Base-by-base conservation (phyloP, 2,888 invertebrate species). In the Brenthis hecate region DNA sequence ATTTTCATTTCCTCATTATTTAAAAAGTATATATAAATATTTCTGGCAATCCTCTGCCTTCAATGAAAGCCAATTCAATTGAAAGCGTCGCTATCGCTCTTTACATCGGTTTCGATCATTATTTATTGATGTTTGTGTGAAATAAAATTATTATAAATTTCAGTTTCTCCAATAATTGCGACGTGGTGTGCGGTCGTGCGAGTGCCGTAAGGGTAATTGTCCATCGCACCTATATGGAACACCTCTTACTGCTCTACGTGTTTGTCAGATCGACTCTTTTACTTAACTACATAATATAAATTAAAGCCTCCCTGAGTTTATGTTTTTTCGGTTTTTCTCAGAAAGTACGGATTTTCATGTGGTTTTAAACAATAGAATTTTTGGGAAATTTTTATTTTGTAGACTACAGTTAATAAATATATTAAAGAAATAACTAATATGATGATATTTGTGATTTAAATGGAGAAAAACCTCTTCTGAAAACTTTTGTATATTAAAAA, bases 81-180 rank as follows among this genome's bases (percentile, higher is more conserved):
- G 70, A 72, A 65, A 68, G 43, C 68, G 60, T 60, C 66, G 68
- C 68, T 72, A 69, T 69, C 72, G 65, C 64, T 64, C 68, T 70
- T 68, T 60, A 70, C 68, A 69, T 69, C 69, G 60, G 70, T 66
- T 66, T 64, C 68, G 66, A 72, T 72, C 69, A 65, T 70, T 72
- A 71, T 72, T 72, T 72, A 72, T 72, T 68, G 58, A 72, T 72
- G 70, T 68, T 70, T 72, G 70, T 72, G 68, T 68, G 72, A 72
- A 72, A 70, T 72, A 72, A 72, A 72, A 71, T 66, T 72, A 67
- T 72, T 72, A 66, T 60, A 70, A 70, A 68, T 65, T 69, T 61
- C 69, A 69, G 68, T 70, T 68, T 68, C 70, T 66, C 68, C 68
- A 56, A 72, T 70, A 70, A 72, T 72, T 70, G 70, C 64, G 56